Percentiles rank a stretch among this genome's conserved stretches.
Evolutionary conservation across 2,888 invertebrate species (phyloP).

Genomic region (Drosophila nr. perissopoda): DNA sequence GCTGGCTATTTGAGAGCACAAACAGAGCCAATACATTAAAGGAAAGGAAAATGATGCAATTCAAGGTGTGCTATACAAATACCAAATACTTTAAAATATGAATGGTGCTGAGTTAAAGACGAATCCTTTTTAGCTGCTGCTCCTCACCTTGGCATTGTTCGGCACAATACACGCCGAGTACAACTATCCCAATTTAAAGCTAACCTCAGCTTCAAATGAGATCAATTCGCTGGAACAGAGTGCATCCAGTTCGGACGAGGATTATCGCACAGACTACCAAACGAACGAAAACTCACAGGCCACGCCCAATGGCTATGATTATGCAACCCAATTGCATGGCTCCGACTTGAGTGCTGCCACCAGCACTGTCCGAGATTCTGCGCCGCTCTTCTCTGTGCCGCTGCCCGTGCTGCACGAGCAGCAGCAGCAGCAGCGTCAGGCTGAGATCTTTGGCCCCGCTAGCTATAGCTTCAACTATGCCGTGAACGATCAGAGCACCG

Average conservation of each 20-base stretch:
- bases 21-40: constrained; percentile 17
- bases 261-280: constrained; percentile 59
- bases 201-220: constrained; percentile 17
- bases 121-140: constrained; percentile 44
- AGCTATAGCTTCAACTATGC: constrained; percentile 84
- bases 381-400: constrained; percentile 33
- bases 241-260: constrained; percentile 51
- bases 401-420: constrained; percentile 37
- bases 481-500: constrained; percentile 85
- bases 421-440: constrained; percentile 17
- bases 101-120: background rate
- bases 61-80: constrained; percentile 39
- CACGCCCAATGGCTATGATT: constrained; percentile 68
- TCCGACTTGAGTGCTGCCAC: constrained; percentile 41
- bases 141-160: constrained; percentile 52
- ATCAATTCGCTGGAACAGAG: constrained; percentile 54
- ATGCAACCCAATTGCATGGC: constrained; percentile 21
- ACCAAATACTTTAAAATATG: background rate
- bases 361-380: constrained; percentile 25
- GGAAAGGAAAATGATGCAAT: constrained; percentile 44
- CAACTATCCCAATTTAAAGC: constrained; percentile 36
- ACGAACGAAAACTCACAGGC: constrained; percentile 61
- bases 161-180: constrained; percentile 46
- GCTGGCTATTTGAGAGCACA: constrained; percentile 61
- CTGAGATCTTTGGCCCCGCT: constrained; percentile 71